phyloP scores from a whole-genome alignment of 2,888 invertebrate genomes.

The Alloscopus bannaensis region DNA sequence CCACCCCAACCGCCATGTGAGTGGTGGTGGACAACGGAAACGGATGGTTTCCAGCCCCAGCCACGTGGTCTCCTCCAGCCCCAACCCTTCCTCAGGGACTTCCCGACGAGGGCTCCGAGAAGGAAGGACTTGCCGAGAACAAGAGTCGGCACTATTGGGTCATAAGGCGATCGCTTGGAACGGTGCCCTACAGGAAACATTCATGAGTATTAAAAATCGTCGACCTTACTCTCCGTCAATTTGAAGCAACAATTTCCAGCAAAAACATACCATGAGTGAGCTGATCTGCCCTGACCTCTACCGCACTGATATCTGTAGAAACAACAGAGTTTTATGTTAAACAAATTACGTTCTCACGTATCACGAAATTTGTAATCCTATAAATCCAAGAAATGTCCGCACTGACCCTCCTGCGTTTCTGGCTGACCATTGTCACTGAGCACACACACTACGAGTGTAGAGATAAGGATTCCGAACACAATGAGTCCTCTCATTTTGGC shows the following conservation, averaged over 20 bases:
- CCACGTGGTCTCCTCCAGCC: conserved; percentile 46
- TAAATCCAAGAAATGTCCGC: background rate
- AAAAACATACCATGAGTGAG: conserved; percentile 46
- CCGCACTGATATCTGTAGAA: conserved; percentile 36
- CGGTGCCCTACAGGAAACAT: conserved; percentile 27
- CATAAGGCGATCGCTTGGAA: conserved; percentile 64
- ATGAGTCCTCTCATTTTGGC: conserved; percentile 54
- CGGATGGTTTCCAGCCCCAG: conserved; percentile 47
- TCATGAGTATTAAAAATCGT: no score
- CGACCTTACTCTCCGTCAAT: no score
- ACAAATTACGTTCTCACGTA: background rate
- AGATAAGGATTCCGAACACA: conserved; percentile 42
- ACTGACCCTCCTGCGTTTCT: conserved; percentile 21
- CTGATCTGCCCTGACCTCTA: conserved; percentile 52
- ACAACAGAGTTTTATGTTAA: background rate
- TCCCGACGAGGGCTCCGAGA: conserved; percentile 64
- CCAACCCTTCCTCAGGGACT: conserved; percentile 39
- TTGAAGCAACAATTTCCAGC: no score
- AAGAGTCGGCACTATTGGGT: conserved; percentile 52
- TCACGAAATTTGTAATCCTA: background rate
- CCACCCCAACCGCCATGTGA: conserved; percentile 54
- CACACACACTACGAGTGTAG: conserved; percentile 51
- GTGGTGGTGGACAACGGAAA: conserved; percentile 46
- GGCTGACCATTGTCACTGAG: conserved; percentile 47
- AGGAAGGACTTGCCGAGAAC: conserved; percentile 65